Base-by-base conservation (phyloP, 2,888 invertebrate genomes). In the Pammene aurita region DNA sequence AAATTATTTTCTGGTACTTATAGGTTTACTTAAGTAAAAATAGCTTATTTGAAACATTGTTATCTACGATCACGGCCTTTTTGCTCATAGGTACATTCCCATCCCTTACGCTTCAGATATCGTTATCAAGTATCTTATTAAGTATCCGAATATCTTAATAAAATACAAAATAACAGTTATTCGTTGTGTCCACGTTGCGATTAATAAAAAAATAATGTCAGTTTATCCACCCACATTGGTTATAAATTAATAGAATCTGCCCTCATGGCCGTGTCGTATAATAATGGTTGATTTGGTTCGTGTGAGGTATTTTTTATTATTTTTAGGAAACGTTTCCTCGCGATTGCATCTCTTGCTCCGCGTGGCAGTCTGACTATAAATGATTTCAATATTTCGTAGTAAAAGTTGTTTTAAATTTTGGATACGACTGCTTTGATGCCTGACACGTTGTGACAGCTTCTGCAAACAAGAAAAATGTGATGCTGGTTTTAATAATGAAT, bases 201-300 rank as follows among this genome's bases (percentile, higher is more conserved):
- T 77, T 80, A 78, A 80, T 82, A 86, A 85, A 87, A 86, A 88
- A 86, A 85, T 91, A 91, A 92, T 92, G 81, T 85, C 86, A 87
- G 89, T 84, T 76, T 91, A 91, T 88, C 92, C 92, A 90, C 92
- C 92, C 92, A 92, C 92, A 92, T 92, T 84, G 91, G 89, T 85
- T 88, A 91, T 91, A 92, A 92, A 92, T 92, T 92, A 92, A 92
- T 92, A 92, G 89, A 88, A 87, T 87, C 84, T 86, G 83, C 91
- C 92, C 92, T 86, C 86, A 91, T 92, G 84, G 76, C 74, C 81
- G 82, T 89, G 89, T 88, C 87, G 83, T 89, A 87, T 90, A 90
- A 91, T 90, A 88, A 90, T 86, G 82, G 83, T 86, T 85, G 86
- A 87, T 90, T 90, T 85, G 84, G 80, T 77, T 86, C 88, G 90